Conservation (phyloP, 2,797 vertebrate genomes). For the Sus cebifrons region DNA sequence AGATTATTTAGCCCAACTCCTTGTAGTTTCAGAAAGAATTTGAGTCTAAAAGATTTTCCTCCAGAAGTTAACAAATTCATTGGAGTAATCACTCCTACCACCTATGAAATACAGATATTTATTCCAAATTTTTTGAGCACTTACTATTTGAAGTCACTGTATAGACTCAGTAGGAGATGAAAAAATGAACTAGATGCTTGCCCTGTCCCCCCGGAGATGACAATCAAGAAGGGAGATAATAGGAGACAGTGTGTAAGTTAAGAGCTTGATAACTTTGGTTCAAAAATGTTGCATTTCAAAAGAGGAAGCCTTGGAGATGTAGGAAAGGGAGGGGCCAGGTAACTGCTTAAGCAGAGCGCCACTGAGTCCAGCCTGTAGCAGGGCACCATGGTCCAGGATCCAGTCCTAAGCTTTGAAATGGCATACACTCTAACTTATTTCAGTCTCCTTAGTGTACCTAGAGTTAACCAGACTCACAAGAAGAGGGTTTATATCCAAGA, state of each 20-base stretch:
- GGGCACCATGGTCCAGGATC: background rate
- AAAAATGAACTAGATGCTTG: conserved; percentile 43
- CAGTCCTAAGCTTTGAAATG: background rate
- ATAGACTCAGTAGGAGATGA: background rate
- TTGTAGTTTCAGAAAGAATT: conserved; percentile 68
- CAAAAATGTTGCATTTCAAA: conserved; percentile 61
- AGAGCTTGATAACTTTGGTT: conserved; percentile 33
- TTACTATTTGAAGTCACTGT: conserved; percentile 54
- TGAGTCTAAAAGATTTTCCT: conserved; percentile 43
- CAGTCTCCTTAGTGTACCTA: background rate
- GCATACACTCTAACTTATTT: background rate
- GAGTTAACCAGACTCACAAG: conserved; percentile 40
- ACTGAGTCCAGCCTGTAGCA: background rate
- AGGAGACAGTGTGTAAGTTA: conserved; percentile 36
- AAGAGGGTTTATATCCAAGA: conserved; percentile 25
- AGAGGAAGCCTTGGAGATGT: background rate
- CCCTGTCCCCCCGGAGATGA: background rate
- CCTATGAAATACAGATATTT: conserved; percentile 47
- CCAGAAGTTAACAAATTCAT: conserved; percentile 37
- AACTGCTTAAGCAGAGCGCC: background rate
- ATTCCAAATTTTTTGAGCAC: conserved; percentile 38
- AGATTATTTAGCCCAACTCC: conserved; percentile 35
- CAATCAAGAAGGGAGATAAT: background rate
- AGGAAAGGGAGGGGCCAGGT: background rate
- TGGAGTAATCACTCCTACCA: background rate